Evolutionary conservation across 1,140 invertebrate genomes (phyloP).

Genomic region (Microplitis demolitor): DNA sequence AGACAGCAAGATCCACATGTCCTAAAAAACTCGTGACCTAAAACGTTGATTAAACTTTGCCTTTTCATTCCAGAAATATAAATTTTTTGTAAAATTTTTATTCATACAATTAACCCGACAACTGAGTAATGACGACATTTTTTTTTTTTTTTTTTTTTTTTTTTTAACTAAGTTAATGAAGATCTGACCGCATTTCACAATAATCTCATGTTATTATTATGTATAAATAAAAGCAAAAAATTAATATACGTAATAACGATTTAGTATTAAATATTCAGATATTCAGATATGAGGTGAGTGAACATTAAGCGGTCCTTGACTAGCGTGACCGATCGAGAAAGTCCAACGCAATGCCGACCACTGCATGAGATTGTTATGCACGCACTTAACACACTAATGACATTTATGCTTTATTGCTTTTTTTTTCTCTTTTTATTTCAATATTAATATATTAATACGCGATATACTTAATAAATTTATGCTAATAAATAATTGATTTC

Average conservation of each 20-base stretch:
- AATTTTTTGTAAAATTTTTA: no score
- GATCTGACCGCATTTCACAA: conserved; percentile 10
- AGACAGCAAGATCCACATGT: not conserved
- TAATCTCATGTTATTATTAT: not conserved
- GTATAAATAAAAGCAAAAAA: not conserved
- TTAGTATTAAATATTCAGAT: conserved; percentile 42
- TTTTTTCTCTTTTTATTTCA: not conserved
- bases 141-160: no score
- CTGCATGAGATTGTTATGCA: conserved; percentile 27
- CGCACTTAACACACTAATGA: conserved; percentile 29
- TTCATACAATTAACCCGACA: no score
- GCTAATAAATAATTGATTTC: no score
- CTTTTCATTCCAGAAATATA: no score
- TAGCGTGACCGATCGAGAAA: conserved; percentile 45
- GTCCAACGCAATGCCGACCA: conserved; percentile 30
- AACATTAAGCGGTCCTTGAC: conserved; percentile 48
- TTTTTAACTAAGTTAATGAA: conserved; percentile 11
- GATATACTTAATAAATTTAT: no score
- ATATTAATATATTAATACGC: no score
- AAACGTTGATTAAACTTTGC: not conserved
- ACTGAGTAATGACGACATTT: no score
- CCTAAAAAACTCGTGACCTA: not conserved
- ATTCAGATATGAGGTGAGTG: not conserved
- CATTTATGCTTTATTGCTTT: not conserved
- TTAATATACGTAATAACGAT: not conserved